Base-by-base conservation (phyloP, 2,888 invertebrate species). In the Frankliniella intonsa region DNA sequence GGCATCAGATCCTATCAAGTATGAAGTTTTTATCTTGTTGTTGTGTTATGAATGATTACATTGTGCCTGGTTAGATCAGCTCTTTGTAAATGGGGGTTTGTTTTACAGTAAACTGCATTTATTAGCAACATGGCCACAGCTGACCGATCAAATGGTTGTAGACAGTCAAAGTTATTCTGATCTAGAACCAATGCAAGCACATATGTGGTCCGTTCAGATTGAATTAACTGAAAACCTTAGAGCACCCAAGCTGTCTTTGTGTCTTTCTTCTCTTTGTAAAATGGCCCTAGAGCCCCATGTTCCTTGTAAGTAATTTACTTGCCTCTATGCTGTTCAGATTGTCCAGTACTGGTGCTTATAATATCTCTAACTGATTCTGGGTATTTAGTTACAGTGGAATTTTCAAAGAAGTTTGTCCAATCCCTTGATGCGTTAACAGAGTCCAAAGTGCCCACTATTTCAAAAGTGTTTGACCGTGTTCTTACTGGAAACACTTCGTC, bases 81-180 rank as follows among this genome's bases (percentile, higher is more conserved):
- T 38, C 38, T 3, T 38, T 38, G 38, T 38, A 38, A 38, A 38
- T 38, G 38, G 38, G 38, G 3, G 2, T 38, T 38, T 38, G 38
- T 14, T 12, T 86, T 84, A 38, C 84, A 93, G 93, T 82, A 93
- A 94, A 87, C 90, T 97, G 50, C 89, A 92, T 84, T 88, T 97
- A 22, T 93, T 94, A 87, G 93, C 95, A 80, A 94, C 94, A 49
- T 98, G 98, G 98, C 94, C 94, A 0, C 91, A 93, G 86, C 90
- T 97, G 84, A 92, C 94, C 3, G 97, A 97, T 87, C 93, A 94
- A 87, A 91, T 95, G 83, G 93, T 97, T 50, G 92, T 96, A 1
- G 98, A 99, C 87, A 95, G 94, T 84, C 94, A 95, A 85, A 92
- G 92, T 84, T 95, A 95, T 88, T 93, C 95, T 27, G 97, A 97